Evolutionary conservation across 2,797 vertebrate species (phyloP).

Genomic region (Arnoldichthys spilopterus): DNA sequence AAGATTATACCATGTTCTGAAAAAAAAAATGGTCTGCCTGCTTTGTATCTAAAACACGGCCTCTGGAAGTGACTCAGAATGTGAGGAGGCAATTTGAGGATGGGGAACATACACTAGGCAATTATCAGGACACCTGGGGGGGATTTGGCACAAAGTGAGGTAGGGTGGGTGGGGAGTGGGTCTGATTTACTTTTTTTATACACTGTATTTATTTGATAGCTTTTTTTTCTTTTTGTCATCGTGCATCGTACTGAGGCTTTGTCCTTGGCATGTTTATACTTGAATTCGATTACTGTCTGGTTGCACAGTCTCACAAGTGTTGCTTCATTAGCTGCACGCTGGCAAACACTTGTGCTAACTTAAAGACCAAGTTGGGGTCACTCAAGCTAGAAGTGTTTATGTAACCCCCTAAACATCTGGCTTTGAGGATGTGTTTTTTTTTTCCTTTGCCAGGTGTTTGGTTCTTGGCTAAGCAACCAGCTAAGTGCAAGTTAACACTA

Average conservation of each 20-base stretch:
- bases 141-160: constrained; percentile 32
- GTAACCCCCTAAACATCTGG: constrained; percentile 31
- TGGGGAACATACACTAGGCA: background rate
- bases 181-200: constrained; percentile 66
- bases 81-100: background rate
- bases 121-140: constrained; percentile 19
- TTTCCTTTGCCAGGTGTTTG: constrained; percentile 28
- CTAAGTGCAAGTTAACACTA: constrained; percentile 44
- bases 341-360: constrained; percentile 22
- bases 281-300: constrained; percentile 62
- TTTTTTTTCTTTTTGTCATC: constrained; percentile 57
- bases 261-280: constrained; percentile 65
- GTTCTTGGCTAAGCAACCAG: constrained; percentile 27
- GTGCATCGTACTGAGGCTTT: constrained; percentile 62
- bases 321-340: constrained; percentile 42
- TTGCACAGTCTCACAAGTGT: constrained; percentile 42
- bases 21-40: constrained; percentile 8
- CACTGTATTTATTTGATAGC: constrained; percentile 74
- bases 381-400: constrained; percentile 26
- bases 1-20: constrained; percentile 56
- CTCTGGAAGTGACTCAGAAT: constrained; percentile 15
- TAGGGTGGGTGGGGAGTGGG: constrained; percentile 16
- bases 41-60: constrained; percentile 40
- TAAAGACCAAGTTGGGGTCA: constrained; percentile 45
- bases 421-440: constrained; percentile 41